Conservation (phyloP, 1,140 invertebrate species). For the Aphelinus certus region DNA sequence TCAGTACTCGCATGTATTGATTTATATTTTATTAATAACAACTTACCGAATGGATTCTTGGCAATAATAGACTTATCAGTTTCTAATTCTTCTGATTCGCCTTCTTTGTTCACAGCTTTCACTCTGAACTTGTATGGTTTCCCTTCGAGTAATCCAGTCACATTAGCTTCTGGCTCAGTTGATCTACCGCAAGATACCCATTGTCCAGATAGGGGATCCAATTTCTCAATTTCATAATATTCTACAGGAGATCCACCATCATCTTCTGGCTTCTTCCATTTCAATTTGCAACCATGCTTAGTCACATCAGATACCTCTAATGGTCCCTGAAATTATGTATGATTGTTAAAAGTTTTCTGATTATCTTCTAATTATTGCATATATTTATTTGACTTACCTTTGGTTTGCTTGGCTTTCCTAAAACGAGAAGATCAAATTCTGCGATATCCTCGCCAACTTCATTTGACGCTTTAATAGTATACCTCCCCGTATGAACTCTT, state of each 20-base stretch:
- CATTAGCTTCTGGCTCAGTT: slow-evolving; percentile 81
- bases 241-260: slow-evolving; percentile 92
- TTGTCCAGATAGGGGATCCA: slow-evolving; percentile 90
- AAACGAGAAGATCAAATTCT: slow-evolving; percentile 87
- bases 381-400: slow-evolving; percentile 47
- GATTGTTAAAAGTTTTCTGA: background rate
- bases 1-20: no score
- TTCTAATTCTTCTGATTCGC: slow-evolving; percentile 95
- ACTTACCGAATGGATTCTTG: slow-evolving; percentile 96
- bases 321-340: slow-evolving; percentile 79
- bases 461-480: slow-evolving; percentile 91
- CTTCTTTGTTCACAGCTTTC: slow-evolving; percentile 98
- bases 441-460: slow-evolving; percentile 93
- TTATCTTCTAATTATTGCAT: background rate
- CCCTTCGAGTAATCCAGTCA: slow-evolving; percentile 88
- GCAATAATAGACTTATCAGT: slow-evolving; percentile 94
- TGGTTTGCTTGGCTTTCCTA: slow-evolving; percentile 71
- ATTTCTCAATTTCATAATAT: slow-evolving; percentile 97
- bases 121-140: slow-evolving; percentile 99
- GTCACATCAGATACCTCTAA: slow-evolving; percentile 89
- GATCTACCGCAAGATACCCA: slow-evolving; percentile 90
- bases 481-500: slow-evolving; percentile 87
- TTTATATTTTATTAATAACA: background rate
- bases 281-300: slow-evolving; percentile 92
- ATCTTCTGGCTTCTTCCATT: slow-evolving; percentile 94